Evolutionary conservation across 1,140 invertebrate genomes (phyloP).

Genomic region (Fopius arisanus): DNA sequence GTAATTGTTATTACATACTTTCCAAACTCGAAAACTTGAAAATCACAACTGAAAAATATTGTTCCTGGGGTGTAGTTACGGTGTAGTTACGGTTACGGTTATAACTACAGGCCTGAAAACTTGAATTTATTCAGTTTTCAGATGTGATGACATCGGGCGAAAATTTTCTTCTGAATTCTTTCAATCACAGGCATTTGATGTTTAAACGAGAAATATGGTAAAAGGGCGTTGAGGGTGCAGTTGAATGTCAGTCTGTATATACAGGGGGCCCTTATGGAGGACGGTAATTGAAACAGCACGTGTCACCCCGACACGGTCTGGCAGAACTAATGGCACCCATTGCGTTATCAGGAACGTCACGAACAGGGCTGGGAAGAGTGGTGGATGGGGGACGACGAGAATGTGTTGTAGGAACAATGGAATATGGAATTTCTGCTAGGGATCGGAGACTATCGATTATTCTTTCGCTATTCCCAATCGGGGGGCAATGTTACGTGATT

Average conservation of each 20-base stretch:
- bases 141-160: neutral
- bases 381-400: neutral
- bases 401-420: neutral
- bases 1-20: too few species aligned
- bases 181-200: neutral
- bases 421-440: neutral
- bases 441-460: neutral
- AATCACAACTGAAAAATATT: too few species aligned
- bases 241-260: neutral
- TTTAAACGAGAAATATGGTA: neutral
- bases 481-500: neutral
- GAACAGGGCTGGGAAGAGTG: slow-evolving; percentile 13
- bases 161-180: neutral
- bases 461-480: neutral
- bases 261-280: neutral
- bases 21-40: too few species aligned
- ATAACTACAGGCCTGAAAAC: too few species aligned
- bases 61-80: too few species aligned
- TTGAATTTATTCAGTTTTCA: too few species aligned
- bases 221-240: neutral
- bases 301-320: slow-evolving; percentile 19
- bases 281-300: slow-evolving; percentile 35
- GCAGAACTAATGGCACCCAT: slow-evolving; percentile 28
- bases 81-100: too few species aligned
- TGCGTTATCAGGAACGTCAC: slow-evolving; percentile 33